Percentiles rank a stretch among this genome's conserved stretches.
phyloP scores from a whole-genome alignment of 1,140 invertebrate species.

The Homarus americanus region DNA sequence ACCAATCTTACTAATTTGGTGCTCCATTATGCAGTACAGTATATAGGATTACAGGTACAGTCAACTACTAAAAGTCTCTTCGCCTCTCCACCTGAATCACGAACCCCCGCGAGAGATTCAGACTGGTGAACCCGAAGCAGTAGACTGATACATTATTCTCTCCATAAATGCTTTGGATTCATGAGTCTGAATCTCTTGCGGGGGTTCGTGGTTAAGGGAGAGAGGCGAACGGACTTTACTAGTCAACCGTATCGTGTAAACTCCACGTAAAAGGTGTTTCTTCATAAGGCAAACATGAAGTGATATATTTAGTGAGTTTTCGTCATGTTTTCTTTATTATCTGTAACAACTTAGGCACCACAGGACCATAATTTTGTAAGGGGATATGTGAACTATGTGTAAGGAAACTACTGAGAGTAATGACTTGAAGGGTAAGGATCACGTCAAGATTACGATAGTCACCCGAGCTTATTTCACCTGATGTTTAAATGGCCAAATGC shows the following conservation, averaged over 20 bases:
- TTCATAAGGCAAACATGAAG: not conserved
- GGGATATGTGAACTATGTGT: not conserved
- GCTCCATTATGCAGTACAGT: not conserved
- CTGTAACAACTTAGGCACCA: not conserved
- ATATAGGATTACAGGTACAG: not conserved
- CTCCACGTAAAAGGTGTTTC: not conserved
- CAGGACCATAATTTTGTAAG: not conserved
- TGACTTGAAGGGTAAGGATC: not conserved
- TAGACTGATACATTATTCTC: too few species aligned
- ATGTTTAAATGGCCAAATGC: too few species aligned
- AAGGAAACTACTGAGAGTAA: not conserved
- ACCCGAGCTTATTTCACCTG: too few species aligned
- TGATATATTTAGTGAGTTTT: not conserved
- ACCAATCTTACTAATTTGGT: conserved; percentile 21
- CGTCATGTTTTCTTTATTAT: not conserved
- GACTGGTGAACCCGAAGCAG: too few species aligned
- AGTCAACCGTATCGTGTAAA: not conserved
- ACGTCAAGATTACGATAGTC: not conserved
- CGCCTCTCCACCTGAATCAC: too few species aligned
- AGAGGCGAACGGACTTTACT: too few species aligned
- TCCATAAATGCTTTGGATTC: too few species aligned
- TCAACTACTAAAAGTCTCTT: too few species aligned
- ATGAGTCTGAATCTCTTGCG: too few species aligned
- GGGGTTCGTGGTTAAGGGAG: too few species aligned
- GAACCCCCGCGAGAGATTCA: too few species aligned